Conservation (phyloP, 2,113 vertebrate species). For the Nyctereutes procyonoides region DNA sequence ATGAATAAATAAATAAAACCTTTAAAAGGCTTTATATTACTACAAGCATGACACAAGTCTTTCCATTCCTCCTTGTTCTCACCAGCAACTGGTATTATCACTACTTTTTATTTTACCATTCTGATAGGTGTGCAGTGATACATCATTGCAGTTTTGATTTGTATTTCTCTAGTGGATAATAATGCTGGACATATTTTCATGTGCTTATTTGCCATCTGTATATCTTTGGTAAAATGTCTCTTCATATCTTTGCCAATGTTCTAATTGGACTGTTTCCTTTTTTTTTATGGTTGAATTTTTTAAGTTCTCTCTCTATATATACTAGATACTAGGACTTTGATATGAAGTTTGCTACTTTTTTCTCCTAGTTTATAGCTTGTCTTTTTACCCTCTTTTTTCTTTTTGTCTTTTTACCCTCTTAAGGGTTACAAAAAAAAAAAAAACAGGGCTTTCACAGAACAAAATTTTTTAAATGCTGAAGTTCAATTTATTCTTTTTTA, state of each 20-base stretch:
- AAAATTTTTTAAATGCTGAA: background rate
- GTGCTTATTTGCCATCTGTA: too few species aligned
- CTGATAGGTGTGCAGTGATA: background rate
- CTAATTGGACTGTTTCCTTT: background rate
- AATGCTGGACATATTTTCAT: background rate
- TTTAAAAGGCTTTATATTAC: background rate
- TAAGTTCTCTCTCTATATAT: background rate
- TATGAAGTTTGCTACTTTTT: background rate
- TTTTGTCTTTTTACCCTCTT: background rate
- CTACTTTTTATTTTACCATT: background rate
- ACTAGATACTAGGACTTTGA: background rate
- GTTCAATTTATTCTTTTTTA: background rate
- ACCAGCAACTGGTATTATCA: background rate
- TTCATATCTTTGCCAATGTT: background rate
- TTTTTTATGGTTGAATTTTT: background rate
- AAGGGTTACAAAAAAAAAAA: too few species aligned
- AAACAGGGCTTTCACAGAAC: background rate
- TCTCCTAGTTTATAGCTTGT: background rate
- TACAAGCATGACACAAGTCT: background rate
- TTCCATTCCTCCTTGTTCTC: background rate
- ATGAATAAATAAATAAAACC: too few species aligned
- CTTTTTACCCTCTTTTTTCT: background rate
- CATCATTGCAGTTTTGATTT: background rate
- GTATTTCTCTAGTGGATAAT: background rate
- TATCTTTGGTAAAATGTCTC: background rate